phyloP scores from a whole-genome alignment of 2,888 invertebrate species.

The Hirudinaria manillensis region DNA sequence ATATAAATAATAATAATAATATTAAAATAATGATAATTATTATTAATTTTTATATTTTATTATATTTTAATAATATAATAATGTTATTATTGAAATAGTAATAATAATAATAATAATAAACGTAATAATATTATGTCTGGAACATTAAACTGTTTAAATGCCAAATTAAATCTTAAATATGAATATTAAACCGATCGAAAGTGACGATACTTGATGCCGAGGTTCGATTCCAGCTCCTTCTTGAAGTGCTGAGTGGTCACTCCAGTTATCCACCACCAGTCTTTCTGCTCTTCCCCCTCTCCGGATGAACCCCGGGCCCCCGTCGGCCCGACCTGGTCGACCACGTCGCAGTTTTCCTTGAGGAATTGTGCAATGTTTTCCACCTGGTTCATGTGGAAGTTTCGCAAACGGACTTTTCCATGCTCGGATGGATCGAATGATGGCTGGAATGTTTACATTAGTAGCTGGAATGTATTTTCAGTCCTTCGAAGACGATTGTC shows the following conservation, averaged over 20 bases:
- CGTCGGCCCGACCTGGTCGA: background rate
- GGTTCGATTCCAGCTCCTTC: background rate
- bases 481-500: background rate
- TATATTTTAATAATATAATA: no score
- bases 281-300: background rate
- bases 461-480: background rate
- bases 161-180: no score
- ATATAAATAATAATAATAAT: no score
- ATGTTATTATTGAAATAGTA: no score
- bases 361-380: background rate
- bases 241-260: conserved; percentile 9
- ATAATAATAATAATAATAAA: no score
- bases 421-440: background rate
- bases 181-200: no score
- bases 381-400: conserved; percentile 18
- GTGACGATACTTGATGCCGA: conserved; percentile 20
- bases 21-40: no score
- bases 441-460: background rate
- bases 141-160: no score
- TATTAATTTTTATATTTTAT: no score
- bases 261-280: conserved; percentile 17
- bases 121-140: no score
- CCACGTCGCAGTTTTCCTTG: conserved; percentile 14
- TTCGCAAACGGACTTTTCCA: background rate
- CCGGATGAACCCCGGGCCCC: background rate